Percentiles rank a stretch among this genome's conserved stretches.
Conservation (phyloP, 2,797 vertebrate species). For the Diplodus puntazzo region DNA sequence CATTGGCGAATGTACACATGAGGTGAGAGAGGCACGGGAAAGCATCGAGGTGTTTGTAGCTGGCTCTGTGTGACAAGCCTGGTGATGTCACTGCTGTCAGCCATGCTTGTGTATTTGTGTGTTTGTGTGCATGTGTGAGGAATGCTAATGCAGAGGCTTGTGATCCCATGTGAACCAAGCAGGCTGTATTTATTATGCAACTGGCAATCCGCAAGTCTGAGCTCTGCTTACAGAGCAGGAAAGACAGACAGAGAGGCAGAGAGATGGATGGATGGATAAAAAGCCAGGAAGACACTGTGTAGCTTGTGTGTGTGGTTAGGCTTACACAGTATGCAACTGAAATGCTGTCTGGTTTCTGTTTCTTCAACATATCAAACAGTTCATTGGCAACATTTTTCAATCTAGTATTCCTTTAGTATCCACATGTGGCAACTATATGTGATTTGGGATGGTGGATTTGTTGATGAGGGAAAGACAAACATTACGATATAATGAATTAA, state of each 20-base stretch:
- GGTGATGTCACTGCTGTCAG: slow-evolving; percentile 70
- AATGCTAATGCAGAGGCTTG: slow-evolving; percentile 75
- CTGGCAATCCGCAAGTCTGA: slow-evolving; percentile 81
- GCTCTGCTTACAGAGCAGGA: slow-evolving; percentile 65
- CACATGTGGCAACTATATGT: background rate
- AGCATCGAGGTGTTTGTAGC: slow-evolving; percentile 41
- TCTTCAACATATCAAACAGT: background rate
- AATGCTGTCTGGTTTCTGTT: background rate
- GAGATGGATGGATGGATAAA: slow-evolving; percentile 48
- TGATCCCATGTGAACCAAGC: slow-evolving; percentile 80
- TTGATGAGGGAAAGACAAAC: background rate
- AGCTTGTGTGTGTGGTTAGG: slow-evolving; percentile 2
- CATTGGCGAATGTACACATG: slow-evolving; percentile 12
- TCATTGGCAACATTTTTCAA: background rate
- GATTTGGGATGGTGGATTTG: background rate
- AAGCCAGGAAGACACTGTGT: slow-evolving; percentile 18
- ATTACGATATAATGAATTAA: background rate
- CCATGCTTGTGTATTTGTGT: slow-evolving; percentile 42
- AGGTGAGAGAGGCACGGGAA: slow-evolving; percentile 12
- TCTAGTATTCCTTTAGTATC: background rate
- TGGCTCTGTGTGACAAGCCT: slow-evolving; percentile 55
- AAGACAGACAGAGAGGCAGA: slow-evolving; percentile 46
- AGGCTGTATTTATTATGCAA: slow-evolving; percentile 81
- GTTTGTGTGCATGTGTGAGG: slow-evolving; percentile 65
- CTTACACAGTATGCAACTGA: slow-evolving; percentile 6